A percentile compares a stretch with the other conserved stretches of the same genome.
Conservation (phyloP, 2,113 vertebrate species). For the Pelvicachromis taeniatus region DNA sequence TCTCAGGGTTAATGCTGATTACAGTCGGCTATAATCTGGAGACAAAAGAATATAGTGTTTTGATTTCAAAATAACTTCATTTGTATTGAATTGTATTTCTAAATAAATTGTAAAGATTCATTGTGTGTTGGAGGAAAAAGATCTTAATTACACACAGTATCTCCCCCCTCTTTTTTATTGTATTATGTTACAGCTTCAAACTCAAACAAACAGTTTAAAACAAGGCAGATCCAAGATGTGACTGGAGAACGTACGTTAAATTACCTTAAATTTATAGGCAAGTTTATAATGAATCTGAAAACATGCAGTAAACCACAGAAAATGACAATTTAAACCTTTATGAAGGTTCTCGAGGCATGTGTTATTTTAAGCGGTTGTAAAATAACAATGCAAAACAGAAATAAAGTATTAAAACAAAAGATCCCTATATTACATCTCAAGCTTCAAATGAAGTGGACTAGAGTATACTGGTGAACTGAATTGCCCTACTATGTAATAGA, state of each 20-base stretch:
- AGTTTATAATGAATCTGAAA: background rate
- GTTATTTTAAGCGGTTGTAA: background rate
- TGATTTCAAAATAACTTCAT: background rate
- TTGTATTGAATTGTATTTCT: conserved; percentile 32
- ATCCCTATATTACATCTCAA: background rate
- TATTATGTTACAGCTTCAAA: background rate
- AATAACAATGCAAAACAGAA: background rate
- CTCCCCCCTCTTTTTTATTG: background rate
- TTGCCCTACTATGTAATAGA: background rate
- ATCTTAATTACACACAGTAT: background rate
- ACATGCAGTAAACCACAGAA: background rate
- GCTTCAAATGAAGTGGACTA: background rate
- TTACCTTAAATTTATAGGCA: background rate
- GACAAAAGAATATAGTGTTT: background rate
- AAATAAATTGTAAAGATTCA: conserved; percentile 24
- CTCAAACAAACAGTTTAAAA: background rate
- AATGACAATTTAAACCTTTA: background rate
- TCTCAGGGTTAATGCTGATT: conserved; percentile 39
- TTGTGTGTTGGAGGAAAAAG: background rate
- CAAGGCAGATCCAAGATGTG: background rate
- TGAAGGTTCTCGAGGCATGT: background rate
- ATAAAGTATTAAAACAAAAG: background rate
- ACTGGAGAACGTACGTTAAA: background rate
- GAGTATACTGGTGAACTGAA: background rate
- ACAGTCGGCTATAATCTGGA: background rate